Evolutionary conservation across 2,113 vertebrate species (phyloP), one percentile per base, ranked within the genome.

Genomic region (Pimephales promelas): DNA sequence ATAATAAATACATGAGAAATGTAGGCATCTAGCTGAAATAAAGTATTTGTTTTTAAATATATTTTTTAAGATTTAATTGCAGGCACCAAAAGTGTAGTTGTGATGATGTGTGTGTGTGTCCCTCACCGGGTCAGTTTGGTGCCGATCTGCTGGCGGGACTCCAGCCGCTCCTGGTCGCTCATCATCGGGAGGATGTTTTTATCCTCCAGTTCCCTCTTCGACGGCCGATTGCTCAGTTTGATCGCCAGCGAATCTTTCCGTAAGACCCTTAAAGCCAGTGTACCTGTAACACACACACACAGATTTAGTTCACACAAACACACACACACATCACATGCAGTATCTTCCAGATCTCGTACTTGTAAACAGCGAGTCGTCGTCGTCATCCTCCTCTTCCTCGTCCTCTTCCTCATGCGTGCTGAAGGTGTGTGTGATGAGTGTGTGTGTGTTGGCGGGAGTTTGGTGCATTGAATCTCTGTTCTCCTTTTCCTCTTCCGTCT

Each of bases 121-220:
- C 7, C 92, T 82, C 91, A 99, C 98, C 98, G 95, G 86, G 96
- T 99, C 79, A 99, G 95, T 89, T 99, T 99, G 83, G 96, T 99
- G 83, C 97, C 97, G 0, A 98, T 99, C 90, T 98, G 98, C 83
- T 98, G 97, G 73, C 98, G 93, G 16, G 94, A 95, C 89, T 98
- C 97, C 0, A 97, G 92, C 4, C 97, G 92, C 89, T 99, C 97
- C 76, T 97, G 96, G 76, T 99, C 97, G 0, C 96, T 97, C 93
- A 97, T 96, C 92, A 96, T 91, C n/a, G 95, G 97, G 24, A 99
- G 94, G 88, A 99, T 99, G 89, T 99, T 99, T 90, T 99, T 99
- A 26, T 99, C 98, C 90, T 99, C 96, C 86, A 99, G 93, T 66
- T 99, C 98, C 85, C 96, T 89, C 88, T 97, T 96, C 2, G 98